Conservation (phyloP, 2,888 invertebrate genomes). For the Acanthoscelides obtectus region DNA sequence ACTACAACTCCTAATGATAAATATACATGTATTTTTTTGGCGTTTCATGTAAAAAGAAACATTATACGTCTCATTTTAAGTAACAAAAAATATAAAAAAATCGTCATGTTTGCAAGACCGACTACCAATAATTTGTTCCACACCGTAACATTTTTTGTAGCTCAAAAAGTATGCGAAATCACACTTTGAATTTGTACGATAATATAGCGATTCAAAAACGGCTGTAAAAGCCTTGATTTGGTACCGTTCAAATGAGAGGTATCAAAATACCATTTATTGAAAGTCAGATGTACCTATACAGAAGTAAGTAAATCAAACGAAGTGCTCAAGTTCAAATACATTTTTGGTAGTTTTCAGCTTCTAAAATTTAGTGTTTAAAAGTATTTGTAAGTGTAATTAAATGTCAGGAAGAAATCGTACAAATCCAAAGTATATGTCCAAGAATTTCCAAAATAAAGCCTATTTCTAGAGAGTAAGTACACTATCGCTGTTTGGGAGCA, state of each 20-base stretch:
- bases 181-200: background rate
- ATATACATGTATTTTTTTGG: constrained; percentile 46
- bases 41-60: constrained; percentile 47
- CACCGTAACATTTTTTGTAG: background rate
- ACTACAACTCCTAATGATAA: constrained; percentile 43
- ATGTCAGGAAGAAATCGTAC: background rate
- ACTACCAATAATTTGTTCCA: background rate
- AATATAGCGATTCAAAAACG: no score
- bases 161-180: background rate
- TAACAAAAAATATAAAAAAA: constrained; percentile 43
- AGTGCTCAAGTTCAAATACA: no score
- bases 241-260: no score
- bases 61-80: constrained; percentile 42
- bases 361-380: no score
- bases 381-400: background rate
- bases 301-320: no score
- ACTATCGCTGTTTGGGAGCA: background rate
- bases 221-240: no score
- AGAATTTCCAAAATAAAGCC: background rate
- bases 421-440: background rate
- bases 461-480: background rate
- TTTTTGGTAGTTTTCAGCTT: no score
- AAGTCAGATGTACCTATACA: no score
- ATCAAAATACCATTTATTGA: no score
- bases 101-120: constrained; percentile 33